Evolutionary conservation across 1,140 invertebrate genomes (phyloP), one percentile per base, ranked within the genome.

Genomic region (Ditylenchus dipsaci): DNA sequence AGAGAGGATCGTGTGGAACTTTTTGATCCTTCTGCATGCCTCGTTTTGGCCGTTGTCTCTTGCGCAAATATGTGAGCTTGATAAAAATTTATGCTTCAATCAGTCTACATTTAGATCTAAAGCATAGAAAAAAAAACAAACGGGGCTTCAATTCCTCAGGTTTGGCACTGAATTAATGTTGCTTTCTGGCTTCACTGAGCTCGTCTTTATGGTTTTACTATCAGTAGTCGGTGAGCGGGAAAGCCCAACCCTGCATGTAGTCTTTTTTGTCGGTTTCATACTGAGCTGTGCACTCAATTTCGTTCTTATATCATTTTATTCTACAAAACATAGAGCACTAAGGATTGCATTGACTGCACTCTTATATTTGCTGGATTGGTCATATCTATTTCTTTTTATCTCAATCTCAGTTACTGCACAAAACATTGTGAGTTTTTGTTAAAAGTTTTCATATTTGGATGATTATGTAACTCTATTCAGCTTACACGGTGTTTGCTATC

Each of bases 221-320:
- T 69, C 62, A 8, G 29, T 77, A 26, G 64, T 75, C 29, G 73
- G 73, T 26, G 73, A 75, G 53, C 29, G 73, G 19, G 73, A 75
- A 64, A 26, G 59, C 53, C 42, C 70, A 1, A 26, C 49, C 29
- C 57, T 75, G 17, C 73, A 75, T 38, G 60, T 76, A 26, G 29
- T 62, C n/a, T 71, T 75, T 27, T 72, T 72, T 27, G 43, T 72
- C 15, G 60, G 42, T 5, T 72, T 72, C 69, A 38, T 72, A 15
- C 13, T 43, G 30, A 23, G 30, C 5, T 71, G 60, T 61, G 26
- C 30, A 15, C 23, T 73, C 30, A 26, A 61, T 27, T 61, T 61
- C 59, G 3, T 61, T 5, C n/a, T 61, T 8, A 53, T 53, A 3
- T 53, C 49, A 7, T 3, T 26, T 3, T 19, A 26, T 15, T 53